These are phyloP conservation scores for Ancistrus triradiatus DNA, from an alignment of 2,113 vertebrate species.

Conservation along the genomic window DNA sequence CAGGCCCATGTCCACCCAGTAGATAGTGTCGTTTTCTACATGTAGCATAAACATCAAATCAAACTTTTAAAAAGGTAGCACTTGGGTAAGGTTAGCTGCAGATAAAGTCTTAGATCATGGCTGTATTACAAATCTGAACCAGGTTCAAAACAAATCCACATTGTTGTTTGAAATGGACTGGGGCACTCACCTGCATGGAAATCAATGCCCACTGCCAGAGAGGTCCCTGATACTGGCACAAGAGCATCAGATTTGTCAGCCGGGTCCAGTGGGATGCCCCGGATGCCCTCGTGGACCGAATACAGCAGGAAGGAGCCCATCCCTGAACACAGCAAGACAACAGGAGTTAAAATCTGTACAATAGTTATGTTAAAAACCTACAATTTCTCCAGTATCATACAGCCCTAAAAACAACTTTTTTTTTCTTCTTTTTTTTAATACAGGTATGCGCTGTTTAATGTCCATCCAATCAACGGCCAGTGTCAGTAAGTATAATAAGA, in stretches of 20 bases:
- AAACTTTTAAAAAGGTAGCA: too few species aligned
- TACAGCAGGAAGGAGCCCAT: constrained; percentile 93
- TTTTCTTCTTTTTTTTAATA: too few species aligned
- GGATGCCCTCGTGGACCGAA: constrained; percentile 92
- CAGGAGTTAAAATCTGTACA: too few species aligned
- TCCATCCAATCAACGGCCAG: too few species aligned
- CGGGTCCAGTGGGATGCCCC: constrained; percentile 91
- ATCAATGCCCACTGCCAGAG: constrained; percentile 92
- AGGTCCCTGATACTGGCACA: constrained; percentile 91
- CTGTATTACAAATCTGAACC: neutral
- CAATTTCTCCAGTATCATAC: too few species aligned
- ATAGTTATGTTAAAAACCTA: too few species aligned
- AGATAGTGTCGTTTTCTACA: constrained; percentile 85
- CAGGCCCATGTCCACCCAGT: constrained; percentile 90
- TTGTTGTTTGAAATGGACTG: neutral
- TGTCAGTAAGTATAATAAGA: too few species aligned
- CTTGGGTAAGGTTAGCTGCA: too few species aligned
- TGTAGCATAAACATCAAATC: neutral
- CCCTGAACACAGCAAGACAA: too few species aligned
- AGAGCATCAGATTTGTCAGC: constrained; percentile 92
- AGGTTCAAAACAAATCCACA: neutral
- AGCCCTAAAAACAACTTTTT: too few species aligned
- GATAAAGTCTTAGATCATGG: too few species aligned
- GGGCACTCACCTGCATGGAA: constrained; percentile 86
- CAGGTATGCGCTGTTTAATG: too few species aligned